Percentiles rank a stretch among this genome's conserved stretches.
Conservation (phyloP, 2,888 invertebrate species). For the Tachina fera region DNA sequence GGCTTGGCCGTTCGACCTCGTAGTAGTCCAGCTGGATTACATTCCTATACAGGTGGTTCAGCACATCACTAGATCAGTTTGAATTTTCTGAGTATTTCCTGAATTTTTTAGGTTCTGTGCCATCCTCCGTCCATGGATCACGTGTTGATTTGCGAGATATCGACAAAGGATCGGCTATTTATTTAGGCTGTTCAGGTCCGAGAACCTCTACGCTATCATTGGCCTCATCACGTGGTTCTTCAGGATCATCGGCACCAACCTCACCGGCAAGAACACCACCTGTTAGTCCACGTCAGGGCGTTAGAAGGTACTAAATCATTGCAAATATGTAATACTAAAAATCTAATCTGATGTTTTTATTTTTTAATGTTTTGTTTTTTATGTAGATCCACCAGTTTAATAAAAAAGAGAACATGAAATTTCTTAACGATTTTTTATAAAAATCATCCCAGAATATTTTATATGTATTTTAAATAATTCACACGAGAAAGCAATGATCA, state of each 20-base stretch:
- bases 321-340: neutral
- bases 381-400: constrained; percentile 77
- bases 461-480: neutral
- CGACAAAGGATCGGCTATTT: constrained; percentile 86
- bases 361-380: neutral
- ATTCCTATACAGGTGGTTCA: constrained; percentile 87
- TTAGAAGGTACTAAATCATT: constrained; percentile 80
- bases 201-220: constrained; percentile 78
- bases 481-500: constrained; percentile 12
- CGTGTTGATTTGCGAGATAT: constrained; percentile 87
- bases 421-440: constrained; percentile 41
- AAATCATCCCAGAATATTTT: constrained; percentile 20
- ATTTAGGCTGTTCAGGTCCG: constrained; percentile 84
- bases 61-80: constrained; percentile 39
- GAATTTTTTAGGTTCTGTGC: constrained; percentile 85
- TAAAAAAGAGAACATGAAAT: constrained; percentile 80
- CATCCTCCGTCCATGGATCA: constrained; percentile 89
- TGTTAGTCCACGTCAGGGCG: constrained; percentile 88
- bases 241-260: constrained; percentile 88
- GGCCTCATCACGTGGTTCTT: constrained; percentile 84
- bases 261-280: constrained; percentile 91
- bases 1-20: constrained; percentile 85
- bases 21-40: constrained; percentile 91
- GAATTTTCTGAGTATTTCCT: constrained; percentile 56
- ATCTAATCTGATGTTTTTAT: neutral